Evolutionary conservation across 1,140 invertebrate species (phyloP).

Genomic region (Trichogramma pretiosum): DNA sequence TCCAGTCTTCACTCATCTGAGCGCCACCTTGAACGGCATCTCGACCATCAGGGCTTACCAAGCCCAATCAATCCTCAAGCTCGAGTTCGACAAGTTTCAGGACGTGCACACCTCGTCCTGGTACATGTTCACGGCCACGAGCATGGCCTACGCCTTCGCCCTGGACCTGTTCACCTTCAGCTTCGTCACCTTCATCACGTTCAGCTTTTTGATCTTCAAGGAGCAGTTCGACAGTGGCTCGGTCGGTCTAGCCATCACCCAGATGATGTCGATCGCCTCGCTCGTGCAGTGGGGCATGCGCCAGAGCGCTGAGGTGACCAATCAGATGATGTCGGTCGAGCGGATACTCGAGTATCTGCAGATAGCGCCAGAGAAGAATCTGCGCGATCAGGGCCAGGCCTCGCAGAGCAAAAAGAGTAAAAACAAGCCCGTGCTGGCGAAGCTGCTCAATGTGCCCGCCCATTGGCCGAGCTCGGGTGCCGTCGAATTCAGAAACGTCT

Average conservation of each 20-base stretch:
- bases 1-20: constrained; percentile 79
- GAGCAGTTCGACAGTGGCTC: constrained; percentile 2
- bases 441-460: background rate
- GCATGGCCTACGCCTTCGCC: constrained; percentile 56
- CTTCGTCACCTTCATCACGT: constrained; percentile 50
- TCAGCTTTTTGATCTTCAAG: constrained; percentile 45
- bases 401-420: background rate
- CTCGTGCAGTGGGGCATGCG: constrained; percentile 2
- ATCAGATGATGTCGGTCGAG: constrained; percentile 8
- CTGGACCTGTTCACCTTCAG: constrained; percentile 62
- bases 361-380: background rate
- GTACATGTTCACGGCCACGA: constrained; percentile 58
- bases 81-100: constrained; percentile 62
- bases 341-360: constrained; percentile 3
- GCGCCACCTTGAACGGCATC: constrained; percentile 76
- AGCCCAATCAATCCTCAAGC: constrained; percentile 64
- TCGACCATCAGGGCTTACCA: constrained; percentile 79
- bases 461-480: constrained; percentile 1
- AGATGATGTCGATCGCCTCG: background rate
- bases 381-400: background rate
- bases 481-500: constrained; percentile 5
- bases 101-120: constrained; percentile 54
- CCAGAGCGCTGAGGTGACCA: constrained; percentile 3
- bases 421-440: background rate
- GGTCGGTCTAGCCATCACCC: constrained; percentile 9